Percentiles rank a stretch among this genome's conserved stretches.
phyloP scores from a whole-genome alignment of 2,888 invertebrate species.

The Microdon myrmicae region DNA sequence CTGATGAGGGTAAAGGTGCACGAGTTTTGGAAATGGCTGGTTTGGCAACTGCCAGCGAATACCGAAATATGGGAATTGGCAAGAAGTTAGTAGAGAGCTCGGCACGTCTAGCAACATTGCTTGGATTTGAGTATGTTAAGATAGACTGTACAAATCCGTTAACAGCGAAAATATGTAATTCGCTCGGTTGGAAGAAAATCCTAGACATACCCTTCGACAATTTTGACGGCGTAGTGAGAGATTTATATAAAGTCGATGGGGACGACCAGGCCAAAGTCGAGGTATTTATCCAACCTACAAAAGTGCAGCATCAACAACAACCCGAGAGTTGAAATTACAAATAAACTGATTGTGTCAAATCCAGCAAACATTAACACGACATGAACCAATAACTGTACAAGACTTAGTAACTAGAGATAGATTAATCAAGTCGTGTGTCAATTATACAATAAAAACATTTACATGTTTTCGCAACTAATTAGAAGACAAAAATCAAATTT shows the following conservation, averaged over 20 bases:
- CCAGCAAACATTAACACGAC: too few species aligned
- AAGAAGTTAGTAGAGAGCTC: constrained; percentile 17
- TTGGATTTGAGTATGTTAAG: constrained; percentile 28
- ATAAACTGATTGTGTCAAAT: too few species aligned
- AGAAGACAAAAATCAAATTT: too few species aligned
- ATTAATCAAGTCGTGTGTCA: too few species aligned
- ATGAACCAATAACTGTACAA: too few species aligned
- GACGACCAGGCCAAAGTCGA: constrained; percentile 1
- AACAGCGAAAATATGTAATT: constrained; percentile 19
- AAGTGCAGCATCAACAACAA: too few species aligned
- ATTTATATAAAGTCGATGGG: not conserved
- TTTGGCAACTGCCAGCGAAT: constrained; percentile 8
- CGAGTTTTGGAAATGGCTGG: constrained; percentile 25
- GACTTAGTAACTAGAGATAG: too few species aligned
- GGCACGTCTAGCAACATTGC: constrained; percentile 13
- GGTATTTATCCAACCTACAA: constrained; percentile 6
- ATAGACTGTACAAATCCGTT: constrained; percentile 23
- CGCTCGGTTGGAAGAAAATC: constrained; percentile 23
- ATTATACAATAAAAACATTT: too few species aligned
- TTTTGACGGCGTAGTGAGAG: constrained; percentile 7
- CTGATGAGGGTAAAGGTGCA: too few species aligned
- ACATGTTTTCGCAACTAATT: too few species aligned
- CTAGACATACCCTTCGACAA: constrained; percentile 27
- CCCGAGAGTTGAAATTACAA: too few species aligned
- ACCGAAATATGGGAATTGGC: constrained; percentile 17